Conservation (phyloP, 2,113 vertebrate species). For the Aix galericulata region DNA sequence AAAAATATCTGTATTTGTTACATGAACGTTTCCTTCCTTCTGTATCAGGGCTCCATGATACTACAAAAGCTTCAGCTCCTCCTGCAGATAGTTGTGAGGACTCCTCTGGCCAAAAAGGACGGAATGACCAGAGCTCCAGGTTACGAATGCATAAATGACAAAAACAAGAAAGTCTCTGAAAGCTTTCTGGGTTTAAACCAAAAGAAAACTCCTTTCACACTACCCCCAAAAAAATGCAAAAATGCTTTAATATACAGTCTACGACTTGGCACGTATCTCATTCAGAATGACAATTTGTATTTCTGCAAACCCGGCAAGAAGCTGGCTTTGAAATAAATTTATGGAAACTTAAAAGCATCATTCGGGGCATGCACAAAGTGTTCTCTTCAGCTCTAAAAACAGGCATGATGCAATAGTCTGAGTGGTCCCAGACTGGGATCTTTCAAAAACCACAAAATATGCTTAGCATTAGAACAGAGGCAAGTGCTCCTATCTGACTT, state of each 20-base stretch:
- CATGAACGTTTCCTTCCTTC: background rate
- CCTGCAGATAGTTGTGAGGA: background rate
- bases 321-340: conserved; percentile 14
- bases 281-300: conserved; percentile 13
- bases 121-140: background rate
- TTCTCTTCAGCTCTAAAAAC: conserved; percentile 48
- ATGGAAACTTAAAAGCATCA: conserved; percentile 22
- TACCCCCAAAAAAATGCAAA: background rate
- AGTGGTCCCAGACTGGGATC: background rate
- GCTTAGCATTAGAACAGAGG: background rate
- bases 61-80: background rate
- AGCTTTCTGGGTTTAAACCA: conserved; percentile 4
- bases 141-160: background rate
- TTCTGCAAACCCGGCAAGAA: conserved; percentile 29
- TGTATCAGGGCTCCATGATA: background rate
- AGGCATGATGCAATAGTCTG: conserved; percentile 51
- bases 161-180: background rate
- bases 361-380: background rate
- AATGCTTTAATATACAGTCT: background rate
- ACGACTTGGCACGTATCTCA: background rate
- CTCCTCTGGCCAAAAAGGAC: background rate
- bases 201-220: background rate
- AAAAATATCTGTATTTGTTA: background rate
- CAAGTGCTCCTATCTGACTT: background rate
- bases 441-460: conserved; percentile 37